Evolutionary conservation across 2,797 vertebrate genomes (phyloP), one percentile per base, ranked within the genome.

Genomic region (Pipistrellus kuhlii): DNA sequence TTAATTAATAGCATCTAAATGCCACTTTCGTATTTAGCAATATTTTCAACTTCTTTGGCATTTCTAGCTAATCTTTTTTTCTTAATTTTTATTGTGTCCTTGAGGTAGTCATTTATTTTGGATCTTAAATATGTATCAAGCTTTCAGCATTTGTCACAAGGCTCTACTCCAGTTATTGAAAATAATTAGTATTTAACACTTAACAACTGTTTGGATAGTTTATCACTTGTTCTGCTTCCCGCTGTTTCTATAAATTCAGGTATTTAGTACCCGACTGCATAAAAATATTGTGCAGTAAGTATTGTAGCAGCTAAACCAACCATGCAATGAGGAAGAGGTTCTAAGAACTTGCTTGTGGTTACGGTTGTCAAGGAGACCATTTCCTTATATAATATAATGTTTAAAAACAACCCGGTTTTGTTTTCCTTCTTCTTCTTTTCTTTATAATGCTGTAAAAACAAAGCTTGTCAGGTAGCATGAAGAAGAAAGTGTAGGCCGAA

Each of bases 331-430:
- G 94, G 51, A 96, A 95, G 97, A 96, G 93, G 75, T 94, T 93
- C 25, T 27, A 85, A 25, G 25, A 94, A 77, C 93, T 96, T 94
- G 66, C 93, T 81, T 95, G 93, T 97, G 94, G 90, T 95, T 97
- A 78, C 78, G 66, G 96, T 97, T 97, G 94, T 94, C 87, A 97
- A 57, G 85, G 95, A 94, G 94, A 97, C 89, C 20, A 69, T 76
- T 98, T 98, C 97, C 95, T 97, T 93, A 96, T 69, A 89, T 90
- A 94, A 96, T 69, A 89, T 90, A 94, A 91, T 84, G 17, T 97
- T 96, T 97, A 92, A 62, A 30, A 59, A 71, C 75, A 95, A 53
- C 44, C 72, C 32, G 46, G 27, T 0, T 85, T 81, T 48, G n/a
- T 1, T 88, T 75, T 25, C 87, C 30, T 3, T 85, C 30, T 2